phyloP scores from a whole-genome alignment of 2,888 invertebrate genomes.

The Phanerotoma sp. region DNA sequence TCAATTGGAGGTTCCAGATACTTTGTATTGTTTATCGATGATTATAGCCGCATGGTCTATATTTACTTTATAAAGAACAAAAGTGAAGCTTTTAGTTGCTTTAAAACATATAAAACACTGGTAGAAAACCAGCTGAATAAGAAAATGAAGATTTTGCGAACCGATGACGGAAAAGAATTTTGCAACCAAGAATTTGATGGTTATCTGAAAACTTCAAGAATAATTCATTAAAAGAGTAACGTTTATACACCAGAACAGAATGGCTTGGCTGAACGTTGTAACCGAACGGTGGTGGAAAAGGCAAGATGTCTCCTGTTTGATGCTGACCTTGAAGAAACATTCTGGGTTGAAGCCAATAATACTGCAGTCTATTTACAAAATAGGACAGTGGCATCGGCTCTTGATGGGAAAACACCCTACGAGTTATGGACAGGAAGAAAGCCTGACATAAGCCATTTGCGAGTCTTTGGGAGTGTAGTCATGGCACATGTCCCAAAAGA shows the following conservation, averaged over 20 bases:
- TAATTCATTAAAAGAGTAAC: slow-evolving; percentile 34
- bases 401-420: slow-evolving; percentile 27
- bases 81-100: slow-evolving; percentile 25
- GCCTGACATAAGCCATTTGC: slow-evolving; percentile 28
- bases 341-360: slow-evolving; percentile 33
- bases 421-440: slow-evolving; percentile 31
- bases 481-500: slow-evolving; percentile 31
- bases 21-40: slow-evolving; percentile 44
- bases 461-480: slow-evolving; percentile 32
- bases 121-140: slow-evolving; percentile 16
- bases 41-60: slow-evolving; percentile 40
- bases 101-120: slow-evolving; percentile 16
- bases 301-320: slow-evolving; percentile 28
- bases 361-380: slow-evolving; percentile 34
- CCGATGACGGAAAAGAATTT: slow-evolving; percentile 26
- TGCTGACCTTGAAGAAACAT: slow-evolving; percentile 7
- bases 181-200: slow-evolving; percentile 24
- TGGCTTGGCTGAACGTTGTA: slow-evolving; percentile 42
- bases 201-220: slow-evolving; percentile 38
- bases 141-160: too few species aligned
- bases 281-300: slow-evolving; percentile 32
- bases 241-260: slow-evolving; percentile 45
- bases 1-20: slow-evolving; percentile 39
- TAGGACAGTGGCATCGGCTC: slow-evolving; percentile 26
- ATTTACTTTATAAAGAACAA: slow-evolving; percentile 37